Evolutionary conservation across 2,797 vertebrate genomes (phyloP), one percentile per base, ranked within the genome.

Genomic region (Lutjanus campechanus): DNA sequence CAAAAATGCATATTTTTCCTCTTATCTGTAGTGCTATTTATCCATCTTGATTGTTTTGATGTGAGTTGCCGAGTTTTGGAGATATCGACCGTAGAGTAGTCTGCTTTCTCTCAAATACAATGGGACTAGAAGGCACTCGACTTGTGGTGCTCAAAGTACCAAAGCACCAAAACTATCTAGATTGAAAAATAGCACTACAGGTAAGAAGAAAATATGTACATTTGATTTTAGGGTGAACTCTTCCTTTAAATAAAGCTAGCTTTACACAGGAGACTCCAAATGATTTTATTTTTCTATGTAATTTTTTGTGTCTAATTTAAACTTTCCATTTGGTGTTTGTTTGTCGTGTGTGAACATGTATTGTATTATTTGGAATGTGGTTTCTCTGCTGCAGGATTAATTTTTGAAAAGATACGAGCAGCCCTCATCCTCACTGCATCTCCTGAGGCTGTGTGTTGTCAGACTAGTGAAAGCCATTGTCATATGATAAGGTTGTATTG

Each of bases 401-500:
- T 72, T 69, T 69, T 2, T 43, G 51, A 67, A 79, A 67, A 64
- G 17, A 81, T 76, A 76, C 41, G 12, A 50, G 51, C 20, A 53
- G 62, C 22, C 20, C 1, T 62, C 5, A 17, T 41, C 55, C 54
- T 54, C 44, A 7, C 12, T 60, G 6, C 17, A 15, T 83, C 47
- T 41, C 68, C 72, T 12, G 43, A 55, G 72, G 79, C 54, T 77
- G 65, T 71, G 47, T 64, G 51, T 46, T 43, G 71, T 69, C 50
- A 29, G 13, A 66, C 5, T 36, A 36, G 22, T 75, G 44, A 69
- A 46, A 65, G 75, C 54, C 66, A 1, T 63, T 25, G 84, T 85
- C 76, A 69, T 63, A 41, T 40, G 72, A 86, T 74, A 40, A 66
- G 64, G 43, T 61, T 58, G 11, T n/a, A 62, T 76, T 73, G 71